phyloP scores from a whole-genome alignment of 1,140 invertebrate genomes.

The Coptotermes formosanus region DNA sequence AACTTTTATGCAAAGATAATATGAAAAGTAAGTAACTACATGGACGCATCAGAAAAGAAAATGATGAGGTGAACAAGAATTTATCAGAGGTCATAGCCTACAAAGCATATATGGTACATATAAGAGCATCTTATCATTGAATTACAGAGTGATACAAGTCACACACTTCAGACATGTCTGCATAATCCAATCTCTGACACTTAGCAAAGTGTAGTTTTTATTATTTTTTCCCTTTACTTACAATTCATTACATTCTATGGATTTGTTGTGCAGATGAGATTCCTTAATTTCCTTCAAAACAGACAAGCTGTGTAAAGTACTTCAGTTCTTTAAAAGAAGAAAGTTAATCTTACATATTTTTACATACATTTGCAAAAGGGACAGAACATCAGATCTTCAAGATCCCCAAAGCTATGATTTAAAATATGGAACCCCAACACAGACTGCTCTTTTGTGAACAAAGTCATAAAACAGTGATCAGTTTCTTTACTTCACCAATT shows the following conservation, averaged over 20 bases:
- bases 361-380: neutral
- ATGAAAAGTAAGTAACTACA: neutral
- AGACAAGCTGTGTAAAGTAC: no score
- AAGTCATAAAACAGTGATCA: neutral
- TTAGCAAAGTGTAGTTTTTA: neutral
- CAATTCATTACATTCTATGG: neutral
- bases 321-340: neutral
- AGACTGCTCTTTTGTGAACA: neutral
- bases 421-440: neutral
- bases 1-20: neutral
- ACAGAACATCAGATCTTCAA: neutral
- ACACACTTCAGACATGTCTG: neutral
- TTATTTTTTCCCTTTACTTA: neutral
- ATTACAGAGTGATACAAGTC: neutral
- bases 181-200: neutral
- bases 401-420: neutral
- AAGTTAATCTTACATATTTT: neutral
- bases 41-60: neutral
- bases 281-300: neutral
- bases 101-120: neutral
- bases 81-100: neutral
- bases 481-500: neutral
- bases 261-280: neutral
- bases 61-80: conserved; percentile 12
- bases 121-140: neutral